A percentile compares a stretch with the other conserved stretches of the same genome.
These are phyloP conservation scores for Calypte anna DNA, from an alignment of 2,113 vertebrate species.

Conservation along the genomic window DNA sequence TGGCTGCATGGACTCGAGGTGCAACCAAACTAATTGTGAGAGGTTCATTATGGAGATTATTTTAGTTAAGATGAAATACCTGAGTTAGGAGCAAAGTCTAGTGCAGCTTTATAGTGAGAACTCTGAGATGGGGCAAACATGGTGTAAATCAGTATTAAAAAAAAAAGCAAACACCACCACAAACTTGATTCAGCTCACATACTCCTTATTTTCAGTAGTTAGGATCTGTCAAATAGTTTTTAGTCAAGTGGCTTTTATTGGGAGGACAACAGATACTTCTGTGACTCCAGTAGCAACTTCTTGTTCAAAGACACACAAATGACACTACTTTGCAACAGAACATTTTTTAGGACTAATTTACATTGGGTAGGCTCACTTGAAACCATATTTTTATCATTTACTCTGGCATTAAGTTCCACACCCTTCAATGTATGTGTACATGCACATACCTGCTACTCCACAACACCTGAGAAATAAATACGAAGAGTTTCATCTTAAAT, in stretches of 20 bases:
- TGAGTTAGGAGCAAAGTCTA: not conserved
- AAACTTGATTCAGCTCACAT: not conserved
- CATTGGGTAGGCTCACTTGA: not conserved
- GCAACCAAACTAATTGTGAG: not conserved
- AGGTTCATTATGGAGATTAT: not conserved
- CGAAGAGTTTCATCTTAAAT: not conserved
- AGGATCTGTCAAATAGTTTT: not conserved
- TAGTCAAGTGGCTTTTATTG: not conserved
- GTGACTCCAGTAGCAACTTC: not conserved
- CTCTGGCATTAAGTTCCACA: not conserved
- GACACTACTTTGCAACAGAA: not conserved
- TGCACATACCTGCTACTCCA: not conserved
- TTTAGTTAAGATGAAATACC: not conserved
- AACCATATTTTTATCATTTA: not conserved
- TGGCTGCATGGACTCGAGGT: not conserved
- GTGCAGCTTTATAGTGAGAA: not conserved
- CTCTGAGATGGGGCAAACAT: not conserved
- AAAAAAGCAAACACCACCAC: no score
- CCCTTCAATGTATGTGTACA: accelerated
- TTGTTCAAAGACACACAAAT: not conserved
- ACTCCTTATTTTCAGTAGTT: not conserved
- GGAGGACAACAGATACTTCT: not conserved
- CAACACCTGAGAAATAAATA: not conserved
- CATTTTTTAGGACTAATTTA: not conserved
- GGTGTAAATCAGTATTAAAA: not conserved